phyloP scores from a whole-genome alignment of 2,113 vertebrate genomes.

The Clarias macrocephalus region DNA sequence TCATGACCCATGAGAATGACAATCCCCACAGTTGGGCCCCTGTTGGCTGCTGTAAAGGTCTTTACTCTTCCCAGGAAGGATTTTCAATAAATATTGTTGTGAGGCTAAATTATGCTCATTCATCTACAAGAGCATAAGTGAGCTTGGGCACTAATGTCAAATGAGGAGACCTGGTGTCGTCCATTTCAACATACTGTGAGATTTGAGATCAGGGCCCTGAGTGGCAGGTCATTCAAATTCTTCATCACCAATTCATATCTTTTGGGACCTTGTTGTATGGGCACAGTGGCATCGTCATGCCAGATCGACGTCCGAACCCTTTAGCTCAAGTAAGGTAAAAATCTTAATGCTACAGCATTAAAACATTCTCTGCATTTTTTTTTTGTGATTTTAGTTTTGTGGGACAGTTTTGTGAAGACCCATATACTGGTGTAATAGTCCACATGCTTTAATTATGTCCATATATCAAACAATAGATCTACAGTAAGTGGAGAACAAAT shows the following conservation, averaged over 20 bases:
- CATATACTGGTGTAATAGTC: not conserved
- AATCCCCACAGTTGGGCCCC: not conserved
- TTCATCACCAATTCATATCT: not conserved
- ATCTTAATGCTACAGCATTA: not conserved
- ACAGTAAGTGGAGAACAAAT: not conserved
- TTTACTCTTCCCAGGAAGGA: not conserved
- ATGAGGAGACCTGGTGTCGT: not conserved
- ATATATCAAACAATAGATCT: not conserved
- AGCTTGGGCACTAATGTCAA: not conserved
- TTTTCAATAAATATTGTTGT: not conserved
- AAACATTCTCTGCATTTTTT: not conserved
- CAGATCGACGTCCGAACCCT: not conserved
- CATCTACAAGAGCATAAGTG: not conserved
- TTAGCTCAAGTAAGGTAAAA: not conserved
- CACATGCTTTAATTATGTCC: not conserved
- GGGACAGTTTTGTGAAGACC: not conserved
- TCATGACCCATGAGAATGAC: not conserved
- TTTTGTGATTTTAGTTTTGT: not conserved
- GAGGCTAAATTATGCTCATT: not conserved
- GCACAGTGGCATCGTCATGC: not conserved
- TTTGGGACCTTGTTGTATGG: not conserved
- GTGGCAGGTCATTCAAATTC: not conserved
- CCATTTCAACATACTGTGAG: not conserved
- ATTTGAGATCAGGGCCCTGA: not conserved
- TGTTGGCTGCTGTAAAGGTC: not conserved